Base-by-base conservation (phyloP, 2,797 vertebrate genomes). In the Poeciliopsis presidionis region DNA sequence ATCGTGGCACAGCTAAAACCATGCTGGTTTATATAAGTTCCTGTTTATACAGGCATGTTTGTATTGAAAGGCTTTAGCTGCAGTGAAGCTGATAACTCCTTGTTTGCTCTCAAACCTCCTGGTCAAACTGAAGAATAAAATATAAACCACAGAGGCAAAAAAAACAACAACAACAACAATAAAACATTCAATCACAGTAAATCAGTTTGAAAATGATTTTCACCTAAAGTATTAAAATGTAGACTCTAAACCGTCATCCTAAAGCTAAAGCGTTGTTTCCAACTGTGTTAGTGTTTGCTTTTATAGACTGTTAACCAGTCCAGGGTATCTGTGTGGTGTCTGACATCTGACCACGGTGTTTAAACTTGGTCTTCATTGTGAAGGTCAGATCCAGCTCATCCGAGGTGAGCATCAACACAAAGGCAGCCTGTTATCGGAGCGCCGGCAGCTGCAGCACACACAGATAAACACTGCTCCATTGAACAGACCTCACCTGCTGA, bases 401-500 rank as follows among this genome's bases (percentile, higher is more conserved):
- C 61, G 74, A 81, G 73, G 83, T 86, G 83, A 87, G 85, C 88
- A 89, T 91, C 91, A 47, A 72, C 80, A 90, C 89, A 90, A 90
- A 91, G 92, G 80, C 82, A 57, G 80, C 63, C 80, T 87, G 89
- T 95, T 95, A 94, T 94, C 90, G 59, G 87, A 89, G 82, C 75
- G 77, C 81, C 79, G 74, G 92, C 93, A 95, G 95, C 96, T 95
- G 95, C 93, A 91, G 95, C 90, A 92, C 93, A 94, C 94, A 91
- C 89, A 90, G 88, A 93, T 90, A 92, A 94, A 94, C 93, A 87
- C 82, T 85, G 85, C 87, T 47, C 88, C 88, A 91, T 91, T 93
- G 92, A 95, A 87, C 91, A 90, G 84, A 80, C 89, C 92, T 95
- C 95, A 95, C 93, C 95, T 95, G 95, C 94, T 91, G 95, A 95